These are phyloP conservation scores for Calypte anna DNA, from an alignment of 2,113 vertebrate species.

Conservation along the genomic window DNA sequence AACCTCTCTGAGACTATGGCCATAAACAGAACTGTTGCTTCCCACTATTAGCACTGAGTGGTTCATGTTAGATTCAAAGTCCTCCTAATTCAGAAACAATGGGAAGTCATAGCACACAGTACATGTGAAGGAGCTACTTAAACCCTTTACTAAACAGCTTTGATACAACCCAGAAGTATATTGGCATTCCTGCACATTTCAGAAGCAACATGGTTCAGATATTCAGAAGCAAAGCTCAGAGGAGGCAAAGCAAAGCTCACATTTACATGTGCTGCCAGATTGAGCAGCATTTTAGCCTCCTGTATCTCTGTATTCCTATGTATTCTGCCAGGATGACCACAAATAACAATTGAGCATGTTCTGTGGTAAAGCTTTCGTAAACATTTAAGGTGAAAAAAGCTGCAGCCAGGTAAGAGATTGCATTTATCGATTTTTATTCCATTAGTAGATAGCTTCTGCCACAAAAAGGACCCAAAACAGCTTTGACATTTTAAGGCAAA, in stretches of 20 bases:
- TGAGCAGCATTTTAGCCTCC: background rate
- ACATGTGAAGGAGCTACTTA: background rate
- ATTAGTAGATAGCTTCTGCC: constrained; percentile 18
- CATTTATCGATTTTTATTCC: constrained; percentile 27
- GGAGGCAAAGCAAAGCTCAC: background rate
- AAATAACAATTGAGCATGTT: background rate
- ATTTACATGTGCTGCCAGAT: background rate
- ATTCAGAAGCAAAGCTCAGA: background rate
- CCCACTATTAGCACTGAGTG: background rate
- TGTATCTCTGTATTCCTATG: background rate
- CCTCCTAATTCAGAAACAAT: background rate
- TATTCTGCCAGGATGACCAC: background rate
- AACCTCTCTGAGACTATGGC: background rate
- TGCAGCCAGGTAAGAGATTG: background rate
- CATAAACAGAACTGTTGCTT: background rate
- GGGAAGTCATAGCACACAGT: background rate
- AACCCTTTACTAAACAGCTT: background rate
- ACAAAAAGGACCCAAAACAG: background rate
- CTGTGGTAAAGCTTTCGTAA: background rate
- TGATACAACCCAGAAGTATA: background rate
- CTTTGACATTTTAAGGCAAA: background rate
- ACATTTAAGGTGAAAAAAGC: background rate
- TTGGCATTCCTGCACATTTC: background rate
- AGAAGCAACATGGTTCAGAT: background rate
- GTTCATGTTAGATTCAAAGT: background rate